A percentile compares a stretch with the other conserved stretches of the same genome.
Conservation (phyloP, 35 echinoderm and acorn worm genomes). For the Acanthaster planci region DNA sequence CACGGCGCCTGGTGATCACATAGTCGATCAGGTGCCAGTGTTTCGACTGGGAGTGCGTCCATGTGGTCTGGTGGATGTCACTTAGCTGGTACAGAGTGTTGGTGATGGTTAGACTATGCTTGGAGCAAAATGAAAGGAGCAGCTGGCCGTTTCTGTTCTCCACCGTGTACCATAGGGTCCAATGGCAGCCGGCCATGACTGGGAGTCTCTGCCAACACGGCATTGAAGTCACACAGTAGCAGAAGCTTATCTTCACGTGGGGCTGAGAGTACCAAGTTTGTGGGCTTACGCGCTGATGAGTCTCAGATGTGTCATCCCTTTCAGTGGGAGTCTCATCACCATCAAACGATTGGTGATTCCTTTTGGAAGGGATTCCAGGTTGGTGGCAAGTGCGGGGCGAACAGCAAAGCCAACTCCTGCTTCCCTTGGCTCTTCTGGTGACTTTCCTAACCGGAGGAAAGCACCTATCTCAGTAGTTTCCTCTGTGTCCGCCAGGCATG, state of each 20-base stretch:
- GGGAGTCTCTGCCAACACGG: too few relatives aligned
- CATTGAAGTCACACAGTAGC: too few relatives aligned
- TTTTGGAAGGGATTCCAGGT: neutral
- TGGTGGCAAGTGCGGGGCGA: neutral
- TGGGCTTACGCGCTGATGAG: slow-evolving; percentile 8
- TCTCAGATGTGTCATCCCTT: neutral
- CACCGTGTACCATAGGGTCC: too few relatives aligned
- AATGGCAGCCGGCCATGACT: too few relatives aligned
- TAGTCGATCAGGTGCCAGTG: too few relatives aligned
- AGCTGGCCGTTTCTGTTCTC: too few relatives aligned
- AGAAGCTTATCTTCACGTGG: too few relatives aligned
- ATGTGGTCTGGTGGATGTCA: neutral
- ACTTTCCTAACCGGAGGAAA: neutral
- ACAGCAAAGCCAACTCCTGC: slow-evolving; percentile 27
- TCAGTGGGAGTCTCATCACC: neutral
- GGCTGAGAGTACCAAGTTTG: too few relatives aligned
- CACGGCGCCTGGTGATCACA: slow-evolving; percentile 24
- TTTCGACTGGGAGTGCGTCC: neutral
- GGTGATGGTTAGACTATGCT: too few relatives aligned
- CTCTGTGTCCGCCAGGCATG: slow-evolving; percentile 17
- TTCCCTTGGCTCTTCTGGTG: neutral
- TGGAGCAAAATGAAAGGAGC: too few relatives aligned
- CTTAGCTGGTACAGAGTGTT: neutral
- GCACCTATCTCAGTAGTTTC: neutral
- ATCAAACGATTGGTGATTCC: neutral